phyloP scores from a whole-genome alignment of 2,113 vertebrate genomes.

The Lasiurus borealis region DNA sequence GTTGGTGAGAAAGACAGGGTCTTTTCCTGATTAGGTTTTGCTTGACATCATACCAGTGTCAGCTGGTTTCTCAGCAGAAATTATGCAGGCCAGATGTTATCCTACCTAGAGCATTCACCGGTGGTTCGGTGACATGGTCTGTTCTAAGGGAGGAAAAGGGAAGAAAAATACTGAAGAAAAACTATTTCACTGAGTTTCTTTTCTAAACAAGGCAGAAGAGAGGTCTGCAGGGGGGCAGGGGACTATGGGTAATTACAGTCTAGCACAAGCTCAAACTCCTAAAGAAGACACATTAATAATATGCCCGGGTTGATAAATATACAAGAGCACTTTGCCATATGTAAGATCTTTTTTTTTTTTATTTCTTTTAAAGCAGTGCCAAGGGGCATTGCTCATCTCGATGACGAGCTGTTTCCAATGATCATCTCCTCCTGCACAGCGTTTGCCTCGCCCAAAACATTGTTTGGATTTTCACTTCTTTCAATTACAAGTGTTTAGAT shows the following conservation, averaged over 20 bases:
- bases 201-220: background rate
- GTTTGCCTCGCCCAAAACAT: slow-evolving; percentile 49
- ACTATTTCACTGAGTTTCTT: slow-evolving; percentile 20
- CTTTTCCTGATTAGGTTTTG: background rate
- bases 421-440: slow-evolving; percentile 46
- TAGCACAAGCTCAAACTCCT: slow-evolving; percentile 51
- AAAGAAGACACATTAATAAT: slow-evolving; percentile 71
- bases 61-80: too few relatives aligned
- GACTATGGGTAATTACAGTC: slow-evolving; percentile 59
- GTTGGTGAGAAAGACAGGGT: background rate
- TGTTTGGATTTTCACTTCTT: slow-evolving; percentile 71
- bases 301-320: slow-evolving; percentile 55
- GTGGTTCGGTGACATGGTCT: background rate
- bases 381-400: slow-evolving; percentile 64
- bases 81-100: too few relatives aligned
- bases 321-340: slow-evolving; percentile 61
- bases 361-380: slow-evolving; percentile 57
- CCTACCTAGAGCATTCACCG: too few relatives aligned
- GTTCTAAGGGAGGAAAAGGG: background rate
- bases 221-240: background rate
- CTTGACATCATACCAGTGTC: too few relatives aligned
- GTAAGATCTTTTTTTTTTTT: slow-evolving; percentile 51
- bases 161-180: background rate
- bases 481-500: slow-evolving; percentile 73
- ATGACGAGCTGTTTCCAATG: slow-evolving; percentile 69